These are phyloP conservation scores for Cheilosia variabilis DNA, from an alignment of 2,888 invertebrate species.

Conservation along the genomic window DNA sequence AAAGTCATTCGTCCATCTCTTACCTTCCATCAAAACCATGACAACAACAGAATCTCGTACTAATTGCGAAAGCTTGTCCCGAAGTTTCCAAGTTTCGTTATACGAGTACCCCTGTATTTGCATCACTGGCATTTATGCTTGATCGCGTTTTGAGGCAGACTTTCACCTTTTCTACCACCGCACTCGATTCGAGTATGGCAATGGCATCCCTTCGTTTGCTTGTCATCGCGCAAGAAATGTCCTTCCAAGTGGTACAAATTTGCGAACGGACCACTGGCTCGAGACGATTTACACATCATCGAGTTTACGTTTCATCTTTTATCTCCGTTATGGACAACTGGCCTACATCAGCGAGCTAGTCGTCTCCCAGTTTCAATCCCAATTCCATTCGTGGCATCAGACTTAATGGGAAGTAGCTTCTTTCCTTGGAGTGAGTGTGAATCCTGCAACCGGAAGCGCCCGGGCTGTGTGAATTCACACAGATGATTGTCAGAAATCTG, in stretches of 20 bases:
- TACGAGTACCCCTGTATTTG: background rate
- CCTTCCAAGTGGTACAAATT: slow-evolving; percentile 29
- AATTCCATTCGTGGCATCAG: background rate
- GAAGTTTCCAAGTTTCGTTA: background rate
- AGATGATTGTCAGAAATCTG: slow-evolving; percentile 20
- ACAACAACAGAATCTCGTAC: background rate
- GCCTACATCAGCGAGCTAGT: background rate
- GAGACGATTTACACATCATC: slow-evolving; percentile 50
- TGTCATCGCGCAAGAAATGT: background rate
- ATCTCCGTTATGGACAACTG: background rate
- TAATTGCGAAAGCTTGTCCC: background rate
- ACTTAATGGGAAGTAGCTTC: slow-evolving; percentile 13
- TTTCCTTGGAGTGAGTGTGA: background rate
- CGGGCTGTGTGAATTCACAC: background rate
- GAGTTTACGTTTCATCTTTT: slow-evolving; percentile 43
- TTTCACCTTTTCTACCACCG: background rate
- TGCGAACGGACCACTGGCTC: slow-evolving; percentile 39
- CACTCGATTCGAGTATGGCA: background rate
- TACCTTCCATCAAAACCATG: background rate
- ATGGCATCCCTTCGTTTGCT: background rate
- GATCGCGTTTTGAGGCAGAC: slow-evolving; percentile 10
- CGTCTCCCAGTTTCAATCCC: too few species aligned
- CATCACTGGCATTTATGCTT: slow-evolving; percentile 1
- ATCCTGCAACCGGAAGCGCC: background rate
- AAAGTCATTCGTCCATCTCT: too few species aligned